These are phyloP conservation scores for Typhlichthys eigenmanni DNA, from an alignment of 2,797 vertebrate genomes.

Conservation along the genomic window DNA sequence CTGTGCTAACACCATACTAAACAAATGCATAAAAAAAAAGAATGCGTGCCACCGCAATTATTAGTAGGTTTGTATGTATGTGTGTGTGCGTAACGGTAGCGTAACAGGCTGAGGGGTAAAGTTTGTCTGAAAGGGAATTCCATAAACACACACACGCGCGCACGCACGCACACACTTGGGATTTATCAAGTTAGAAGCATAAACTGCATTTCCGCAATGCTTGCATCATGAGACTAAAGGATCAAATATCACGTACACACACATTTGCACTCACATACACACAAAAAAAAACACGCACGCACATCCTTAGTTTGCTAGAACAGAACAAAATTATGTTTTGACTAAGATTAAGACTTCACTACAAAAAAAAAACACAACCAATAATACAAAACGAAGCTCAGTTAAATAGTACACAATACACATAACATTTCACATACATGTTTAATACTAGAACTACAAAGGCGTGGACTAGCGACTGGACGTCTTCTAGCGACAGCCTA, in stretches of 20 bases:
- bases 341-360: too few species aligned
- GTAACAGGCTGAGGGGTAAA: slow-evolving; percentile 60
- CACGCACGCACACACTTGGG: slow-evolving; percentile 25
- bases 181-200: slow-evolving; percentile 57
- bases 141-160: slow-evolving; percentile 12
- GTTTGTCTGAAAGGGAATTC: slow-evolving; percentile 71
- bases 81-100: slow-evolving; percentile 51
- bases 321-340: too few species aligned
- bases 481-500: too few species aligned
- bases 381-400: too few species aligned
- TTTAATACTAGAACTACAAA: too few species aligned
- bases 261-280: not conserved
- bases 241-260: slow-evolving; percentile 9
- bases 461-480: too few species aligned
- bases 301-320: too few species aligned
- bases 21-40: slow-evolving; percentile 1
- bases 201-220: slow-evolving; percentile 42
- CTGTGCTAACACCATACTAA: not conserved
- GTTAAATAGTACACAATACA: too few species aligned
- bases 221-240: not conserved
- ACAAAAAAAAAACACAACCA: too few species aligned
- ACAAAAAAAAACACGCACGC: too few species aligned
- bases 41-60: too few species aligned
- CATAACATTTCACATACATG: too few species aligned
- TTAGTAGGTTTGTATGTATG: slow-evolving; percentile 16